Percentiles rank a stretch among this genome's conserved stretches.
Evolutionary conservation across 1,140 invertebrate genomes (phyloP).

Genomic region (Drosophila lowei): DNA sequence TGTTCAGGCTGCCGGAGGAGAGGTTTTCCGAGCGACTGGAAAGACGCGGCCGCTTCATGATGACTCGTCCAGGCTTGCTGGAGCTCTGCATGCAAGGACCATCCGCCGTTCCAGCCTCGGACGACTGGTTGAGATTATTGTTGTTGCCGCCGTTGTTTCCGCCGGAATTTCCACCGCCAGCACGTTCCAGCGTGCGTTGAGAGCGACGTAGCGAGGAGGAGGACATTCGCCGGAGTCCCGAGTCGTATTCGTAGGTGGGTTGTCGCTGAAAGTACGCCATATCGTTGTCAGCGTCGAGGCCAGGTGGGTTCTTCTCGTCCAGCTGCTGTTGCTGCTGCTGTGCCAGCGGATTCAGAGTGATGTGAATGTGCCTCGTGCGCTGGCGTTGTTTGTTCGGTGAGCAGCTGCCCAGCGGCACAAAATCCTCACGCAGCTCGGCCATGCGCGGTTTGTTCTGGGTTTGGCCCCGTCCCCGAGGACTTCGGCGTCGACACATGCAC

Average conservation of each 20-base stretch:
- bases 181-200: constrained; percentile 69
- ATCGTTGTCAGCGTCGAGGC: constrained; percentile 46
- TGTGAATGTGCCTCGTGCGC: constrained; percentile 85
- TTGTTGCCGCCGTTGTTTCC: constrained; percentile 37
- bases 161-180: constrained; percentile 46
- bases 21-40: constrained; percentile 76
- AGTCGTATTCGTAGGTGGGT: constrained; percentile 53
- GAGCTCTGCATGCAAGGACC: not conserved
- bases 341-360: constrained; percentile 88
- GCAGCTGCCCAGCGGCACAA: constrained; percentile 77
- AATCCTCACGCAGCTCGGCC: constrained; percentile 59
- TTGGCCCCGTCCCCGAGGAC: constrained; percentile 63
- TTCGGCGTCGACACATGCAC: constrained; percentile 77
- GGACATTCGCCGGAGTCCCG: constrained; percentile 51
- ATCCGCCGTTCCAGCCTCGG: constrained; percentile 49
- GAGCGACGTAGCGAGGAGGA: constrained; percentile 60
- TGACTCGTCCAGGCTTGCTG: constrained; percentile 57
- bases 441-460: constrained; percentile 78
- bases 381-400: constrained; percentile 59
- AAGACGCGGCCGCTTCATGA: constrained; percentile 63
- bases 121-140: constrained; percentile 71
- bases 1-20: constrained; percentile 75
- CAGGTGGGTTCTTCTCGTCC: constrained; percentile 52
- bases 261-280: constrained; percentile 58
- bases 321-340: constrained; percentile 52